Evolutionary conservation across 2,113 vertebrate genomes (phyloP).

Genomic region (Corythornis madagascariensis): DNA sequence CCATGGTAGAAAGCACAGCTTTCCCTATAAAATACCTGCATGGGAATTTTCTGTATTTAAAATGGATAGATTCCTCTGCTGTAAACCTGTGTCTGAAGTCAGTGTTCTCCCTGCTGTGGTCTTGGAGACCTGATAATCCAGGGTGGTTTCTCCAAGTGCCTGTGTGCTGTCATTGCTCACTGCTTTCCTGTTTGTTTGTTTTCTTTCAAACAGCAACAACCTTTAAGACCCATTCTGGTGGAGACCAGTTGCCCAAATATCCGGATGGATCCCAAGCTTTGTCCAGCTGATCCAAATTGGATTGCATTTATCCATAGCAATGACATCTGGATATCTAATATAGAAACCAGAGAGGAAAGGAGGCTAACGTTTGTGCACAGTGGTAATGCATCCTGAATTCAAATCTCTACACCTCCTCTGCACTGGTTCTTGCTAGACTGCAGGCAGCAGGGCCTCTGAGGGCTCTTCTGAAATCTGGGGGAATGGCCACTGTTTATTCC

Average conservation of each 20-base stretch:
- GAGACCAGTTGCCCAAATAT: slow-evolving; percentile 85
- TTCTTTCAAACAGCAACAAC: slow-evolving; percentile 74
- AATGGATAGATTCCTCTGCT: not conserved
- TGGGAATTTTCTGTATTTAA: not conserved
- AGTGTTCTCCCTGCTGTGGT: not conserved
- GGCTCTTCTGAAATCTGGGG: not conserved
- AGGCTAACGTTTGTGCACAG: slow-evolving; percentile 82
- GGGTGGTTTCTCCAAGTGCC: not conserved
- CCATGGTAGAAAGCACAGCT: not conserved
- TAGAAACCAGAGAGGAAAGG: slow-evolving; percentile 80
- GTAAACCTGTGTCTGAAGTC: not conserved
- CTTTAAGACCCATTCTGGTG: slow-evolving; percentile 77
- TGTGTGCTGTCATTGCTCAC: not conserved
- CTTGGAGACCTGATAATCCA: not conserved
- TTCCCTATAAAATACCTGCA: not conserved
- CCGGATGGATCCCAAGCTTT: slow-evolving; percentile 85
- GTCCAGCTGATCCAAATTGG: slow-evolving; percentile 83
- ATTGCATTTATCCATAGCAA: slow-evolving; percentile 84
- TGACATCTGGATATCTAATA: slow-evolving; percentile 83
- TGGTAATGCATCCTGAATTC: slow-evolving; percentile 63
- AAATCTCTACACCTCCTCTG: not conserved
- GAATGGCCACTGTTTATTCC: not conserved
- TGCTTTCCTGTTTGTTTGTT: not conserved
- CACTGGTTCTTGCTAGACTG: not conserved
- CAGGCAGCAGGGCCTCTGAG: not conserved